Percentiles rank a stretch among this genome's conserved stretches.
Evolutionary conservation across 1,140 invertebrate genomes (phyloP).

Genomic region (Anastatus disparis): DNA sequence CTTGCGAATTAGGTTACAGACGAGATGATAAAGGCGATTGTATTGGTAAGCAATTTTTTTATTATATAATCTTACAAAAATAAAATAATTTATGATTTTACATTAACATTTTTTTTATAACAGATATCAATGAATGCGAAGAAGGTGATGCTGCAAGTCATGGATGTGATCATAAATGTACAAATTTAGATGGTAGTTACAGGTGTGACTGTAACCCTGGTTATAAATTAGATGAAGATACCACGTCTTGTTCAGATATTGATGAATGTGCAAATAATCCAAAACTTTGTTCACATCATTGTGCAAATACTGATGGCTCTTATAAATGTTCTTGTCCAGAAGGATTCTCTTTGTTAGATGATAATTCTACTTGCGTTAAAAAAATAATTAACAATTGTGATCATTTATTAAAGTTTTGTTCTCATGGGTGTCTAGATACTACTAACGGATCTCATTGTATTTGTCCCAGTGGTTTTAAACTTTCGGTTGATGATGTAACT

Average conservation of each 20-base stretch:
- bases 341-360: conserved; percentile 51
- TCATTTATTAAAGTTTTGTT: conserved; percentile 54
- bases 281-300: conserved; percentile 58
- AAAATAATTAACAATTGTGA: conserved; percentile 53
- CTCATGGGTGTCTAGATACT: conserved; percentile 70
- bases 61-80: background rate
- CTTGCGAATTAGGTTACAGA: conserved; percentile 66
- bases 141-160: conserved; percentile 70
- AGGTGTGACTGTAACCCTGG: conserved; percentile 71
- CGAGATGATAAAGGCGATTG: conserved; percentile 66
- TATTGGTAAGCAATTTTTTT: conserved; percentile 55
- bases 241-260: conserved; percentile 69
- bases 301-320: conserved; percentile 62
- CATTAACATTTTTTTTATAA: conserved; percentile 41
- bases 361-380: conserved; percentile 48
- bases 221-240: conserved; percentile 65
- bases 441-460: conserved; percentile 71
- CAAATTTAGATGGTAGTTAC: conserved; percentile 80
- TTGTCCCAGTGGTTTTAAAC: conserved; percentile 72
- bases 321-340: conserved; percentile 67
- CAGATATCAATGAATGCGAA: conserved; percentile 83
- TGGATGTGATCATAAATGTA: conserved; percentile 72
- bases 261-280: conserved; percentile 66
- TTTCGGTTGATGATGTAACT: conserved; percentile 71
- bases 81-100: background rate